Percentiles rank a stretch among this genome's conserved stretches.
These are phyloP conservation scores for Rhabdomys pumilio DNA, from an alignment of 2,797 vertebrate genomes.

Conservation along the genomic window DNA sequence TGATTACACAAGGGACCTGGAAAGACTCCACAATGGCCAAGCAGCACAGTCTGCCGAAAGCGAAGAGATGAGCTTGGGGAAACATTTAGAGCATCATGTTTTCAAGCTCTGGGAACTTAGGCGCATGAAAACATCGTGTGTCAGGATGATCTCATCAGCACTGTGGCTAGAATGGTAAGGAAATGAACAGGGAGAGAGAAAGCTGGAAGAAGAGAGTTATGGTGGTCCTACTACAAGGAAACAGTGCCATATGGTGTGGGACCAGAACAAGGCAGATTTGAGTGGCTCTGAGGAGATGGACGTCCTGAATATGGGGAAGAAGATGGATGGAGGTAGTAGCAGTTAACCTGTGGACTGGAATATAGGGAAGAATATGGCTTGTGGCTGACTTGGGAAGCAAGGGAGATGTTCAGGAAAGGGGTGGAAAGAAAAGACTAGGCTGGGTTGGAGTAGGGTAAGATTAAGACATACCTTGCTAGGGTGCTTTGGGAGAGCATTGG, in stretches of 20 bases:
- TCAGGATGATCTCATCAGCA: neutral
- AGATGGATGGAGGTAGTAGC: too few relatives aligned
- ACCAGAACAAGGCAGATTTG: neutral
- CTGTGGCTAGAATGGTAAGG: neutral
- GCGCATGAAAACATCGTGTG: neutral
- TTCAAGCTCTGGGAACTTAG: neutral
- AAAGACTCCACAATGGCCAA: neutral
- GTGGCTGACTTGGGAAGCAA: neutral
- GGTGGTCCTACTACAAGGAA: neutral
- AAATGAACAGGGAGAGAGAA: neutral
- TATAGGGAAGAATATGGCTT: neutral
- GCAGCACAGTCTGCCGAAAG: neutral
- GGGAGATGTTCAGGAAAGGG: too few relatives aligned
- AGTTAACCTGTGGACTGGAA: too few relatives aligned
- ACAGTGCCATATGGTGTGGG: neutral
- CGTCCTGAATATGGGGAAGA: neutral
- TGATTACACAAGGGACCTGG: neutral
- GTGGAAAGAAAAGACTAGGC: neutral
- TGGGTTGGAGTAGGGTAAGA: neutral
- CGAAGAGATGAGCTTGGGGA: neutral
- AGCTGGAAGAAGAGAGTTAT: neutral
- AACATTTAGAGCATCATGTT: neutral
- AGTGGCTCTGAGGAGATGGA: neutral
- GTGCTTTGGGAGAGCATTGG: too few relatives aligned
- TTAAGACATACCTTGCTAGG: rapidly evolving